Conservation (phyloP, 1,140 invertebrate species). For the Drosophila truncata region DNA sequence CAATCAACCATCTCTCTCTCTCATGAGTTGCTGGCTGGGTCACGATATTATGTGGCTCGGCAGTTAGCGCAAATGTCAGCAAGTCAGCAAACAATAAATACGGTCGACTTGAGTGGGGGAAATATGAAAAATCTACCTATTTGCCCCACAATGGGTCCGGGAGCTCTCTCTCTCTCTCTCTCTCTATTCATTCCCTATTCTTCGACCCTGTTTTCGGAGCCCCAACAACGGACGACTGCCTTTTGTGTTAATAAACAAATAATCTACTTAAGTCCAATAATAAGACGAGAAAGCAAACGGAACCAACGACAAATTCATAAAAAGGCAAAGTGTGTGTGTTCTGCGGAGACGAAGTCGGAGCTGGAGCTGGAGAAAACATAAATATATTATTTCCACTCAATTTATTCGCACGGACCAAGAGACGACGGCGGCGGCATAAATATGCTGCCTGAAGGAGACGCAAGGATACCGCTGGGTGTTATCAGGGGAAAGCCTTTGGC, state of each 20-base stretch:
- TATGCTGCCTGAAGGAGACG: conserved; percentile 13
- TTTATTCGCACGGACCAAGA: conserved; percentile 65
- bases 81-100: conserved; percentile 73
- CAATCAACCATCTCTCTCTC: conserved; percentile 7
- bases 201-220: conserved; percentile 8
- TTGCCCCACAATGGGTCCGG: conserved; percentile 14
- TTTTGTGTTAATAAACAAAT: conserved; percentile 81
- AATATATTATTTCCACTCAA: conserved; percentile 75
- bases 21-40: not conserved
- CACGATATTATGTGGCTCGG: conserved; percentile 2
- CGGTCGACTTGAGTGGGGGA: not conserved
- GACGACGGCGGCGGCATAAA: conserved; percentile 6
- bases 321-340: conserved; percentile 23
- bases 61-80: conserved; percentile 63
- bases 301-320: conserved; percentile 70
- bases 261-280: conserved; percentile 76
- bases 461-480: not conserved
- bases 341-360: too few relatives aligned
- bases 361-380: conserved; percentile 28
- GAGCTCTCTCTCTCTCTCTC: too few relatives aligned
- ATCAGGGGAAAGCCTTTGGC: conserved; percentile 20
- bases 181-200: conserved; percentile 17
- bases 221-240: conserved; percentile 43
- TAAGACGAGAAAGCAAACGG: conserved; percentile 48
- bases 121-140: conserved; percentile 40